A percentile compares a stretch with the other conserved stretches of the same genome.
Evolutionary conservation across 2,888 invertebrate species (phyloP).

Genomic region (Megastigmus dorsalis): DNA sequence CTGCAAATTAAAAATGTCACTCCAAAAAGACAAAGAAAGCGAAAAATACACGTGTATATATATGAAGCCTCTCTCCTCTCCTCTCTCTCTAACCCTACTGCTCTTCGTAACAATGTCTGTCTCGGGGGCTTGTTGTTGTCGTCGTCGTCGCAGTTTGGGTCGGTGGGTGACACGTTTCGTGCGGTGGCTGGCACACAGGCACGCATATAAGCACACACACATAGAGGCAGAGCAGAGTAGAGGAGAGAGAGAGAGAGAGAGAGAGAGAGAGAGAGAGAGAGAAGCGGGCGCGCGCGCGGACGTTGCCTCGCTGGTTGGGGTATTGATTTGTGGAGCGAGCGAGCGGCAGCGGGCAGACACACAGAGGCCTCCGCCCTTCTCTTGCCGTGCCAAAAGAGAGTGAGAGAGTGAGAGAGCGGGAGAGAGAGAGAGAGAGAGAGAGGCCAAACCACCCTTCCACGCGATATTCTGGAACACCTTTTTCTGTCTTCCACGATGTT

Average conservation of each 20-base stretch:
- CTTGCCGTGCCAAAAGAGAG: slow-evolving; percentile 48
- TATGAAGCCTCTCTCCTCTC: too few species aligned
- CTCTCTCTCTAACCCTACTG: too few species aligned
- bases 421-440: too few species aligned
- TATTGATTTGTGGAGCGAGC: slow-evolving; percentile 52
- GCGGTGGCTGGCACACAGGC: slow-evolving; percentile 50
- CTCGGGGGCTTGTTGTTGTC: slow-evolving; percentile 24
- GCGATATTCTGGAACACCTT: not conserved
- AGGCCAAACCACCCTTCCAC: slow-evolving; percentile 13
- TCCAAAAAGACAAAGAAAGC: slow-evolving; percentile 11
- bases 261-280: too few species aligned
- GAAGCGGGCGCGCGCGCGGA: not conserved
- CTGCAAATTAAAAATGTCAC: not conserved
- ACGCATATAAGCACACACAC: not conserved
- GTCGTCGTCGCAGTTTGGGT: slow-evolving; percentile 62
- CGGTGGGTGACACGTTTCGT: slow-evolving; percentile 72
- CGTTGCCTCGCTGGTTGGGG: slow-evolving; percentile 21
- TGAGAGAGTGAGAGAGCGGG: too few species aligned
- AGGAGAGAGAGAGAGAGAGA: too few species aligned
- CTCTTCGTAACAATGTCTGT: slow-evolving; percentile 28
- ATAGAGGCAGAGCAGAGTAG: too few species aligned
- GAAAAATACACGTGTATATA: not conserved
- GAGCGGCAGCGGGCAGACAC: too few species aligned
- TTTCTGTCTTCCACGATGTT: not conserved
- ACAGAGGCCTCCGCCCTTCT: slow-evolving; percentile 57